Evolutionary conservation across 2,113 vertebrate species (phyloP).

Genomic region (Paraplagusia blochii): DNA sequence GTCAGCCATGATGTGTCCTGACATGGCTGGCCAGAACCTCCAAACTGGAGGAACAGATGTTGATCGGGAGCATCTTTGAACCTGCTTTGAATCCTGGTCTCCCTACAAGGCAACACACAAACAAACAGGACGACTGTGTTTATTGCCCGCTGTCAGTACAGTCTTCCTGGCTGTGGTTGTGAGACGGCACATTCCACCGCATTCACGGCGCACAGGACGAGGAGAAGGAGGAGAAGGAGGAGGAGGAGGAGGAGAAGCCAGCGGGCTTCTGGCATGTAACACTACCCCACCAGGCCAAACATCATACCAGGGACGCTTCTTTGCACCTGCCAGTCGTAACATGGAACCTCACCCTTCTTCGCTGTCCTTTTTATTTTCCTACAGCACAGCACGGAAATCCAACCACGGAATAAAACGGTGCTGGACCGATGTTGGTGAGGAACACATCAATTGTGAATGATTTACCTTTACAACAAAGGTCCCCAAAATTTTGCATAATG

Average conservation of each 20-base stretch:
- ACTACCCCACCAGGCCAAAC: constrained; percentile 55
- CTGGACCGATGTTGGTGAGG: not conserved
- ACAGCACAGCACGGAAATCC: constrained; percentile 9
- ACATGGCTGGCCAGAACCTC: constrained; percentile 23
- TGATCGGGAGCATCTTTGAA: constrained; percentile 43
- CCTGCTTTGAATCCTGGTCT: constrained; percentile 25
- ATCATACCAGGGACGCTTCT: constrained; percentile 50
- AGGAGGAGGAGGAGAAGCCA: constrained; percentile 50
- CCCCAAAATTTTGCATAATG: too few relatives aligned
- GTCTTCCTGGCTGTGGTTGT: constrained; percentile 61
- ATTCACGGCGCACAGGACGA: constrained; percentile 30
- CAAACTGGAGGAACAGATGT: constrained; percentile 57
- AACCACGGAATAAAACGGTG: constrained; percentile 4
- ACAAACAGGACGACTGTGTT: constrained; percentile 61
- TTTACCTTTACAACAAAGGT: too few relatives aligned
- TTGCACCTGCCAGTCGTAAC: constrained; percentile 40
- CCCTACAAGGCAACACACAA: constrained; percentile 50
- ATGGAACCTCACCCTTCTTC: constrained; percentile 16
- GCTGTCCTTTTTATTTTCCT: constrained; percentile 32
- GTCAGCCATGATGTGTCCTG: constrained; percentile 48
- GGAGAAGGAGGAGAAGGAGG: constrained; percentile 52
- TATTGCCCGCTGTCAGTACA: constrained; percentile 53
- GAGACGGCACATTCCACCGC: constrained; percentile 62
- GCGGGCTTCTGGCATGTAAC: constrained; percentile 63
- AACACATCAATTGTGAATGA: too few relatives aligned